A percentile compares a stretch with the other conserved stretches of the same genome.
Evolutionary conservation across 2,113 vertebrate species (phyloP).

Genomic region (Globicephala melas): DNA sequence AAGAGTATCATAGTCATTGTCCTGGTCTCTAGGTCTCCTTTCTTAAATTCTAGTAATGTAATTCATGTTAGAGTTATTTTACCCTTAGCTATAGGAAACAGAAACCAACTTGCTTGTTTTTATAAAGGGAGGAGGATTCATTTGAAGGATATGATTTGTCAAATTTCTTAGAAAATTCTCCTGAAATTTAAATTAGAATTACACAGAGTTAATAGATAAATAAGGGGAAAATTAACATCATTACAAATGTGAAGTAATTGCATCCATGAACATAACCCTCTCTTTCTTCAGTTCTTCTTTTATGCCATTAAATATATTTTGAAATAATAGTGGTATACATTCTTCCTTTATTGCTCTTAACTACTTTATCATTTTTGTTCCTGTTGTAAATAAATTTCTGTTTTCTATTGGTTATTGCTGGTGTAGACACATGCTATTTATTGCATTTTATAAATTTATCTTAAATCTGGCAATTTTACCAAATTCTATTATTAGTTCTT

Average conservation of each 20-base stretch:
- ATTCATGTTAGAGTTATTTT: neutral
- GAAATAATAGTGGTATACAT: neutral
- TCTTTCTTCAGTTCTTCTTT: neutral
- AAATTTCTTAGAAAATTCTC: neutral
- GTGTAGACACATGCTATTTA: neutral
- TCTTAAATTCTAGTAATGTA: neutral
- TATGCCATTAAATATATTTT: neutral
- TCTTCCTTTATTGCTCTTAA: neutral
- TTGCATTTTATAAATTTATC: neutral
- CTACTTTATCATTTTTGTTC: neutral
- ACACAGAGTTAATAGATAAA: neutral
- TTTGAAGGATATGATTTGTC: neutral
- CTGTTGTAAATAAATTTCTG: neutral
- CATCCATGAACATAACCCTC: neutral
- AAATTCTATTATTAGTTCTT: neutral
- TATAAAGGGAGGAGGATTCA: neutral
- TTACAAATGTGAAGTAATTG: neutral
- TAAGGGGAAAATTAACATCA: neutral
- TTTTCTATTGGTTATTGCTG: neutral
- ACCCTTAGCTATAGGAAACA: neutral
- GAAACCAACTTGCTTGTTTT: neutral
- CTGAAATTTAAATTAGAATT: constrained; percentile 1
- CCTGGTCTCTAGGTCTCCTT: neutral
- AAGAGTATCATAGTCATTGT: neutral
- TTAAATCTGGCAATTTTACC: neutral